These are phyloP conservation scores for Phoebastria nigripes DNA, from an alignment of 2,797 vertebrate species.

Conservation along the genomic window DNA sequence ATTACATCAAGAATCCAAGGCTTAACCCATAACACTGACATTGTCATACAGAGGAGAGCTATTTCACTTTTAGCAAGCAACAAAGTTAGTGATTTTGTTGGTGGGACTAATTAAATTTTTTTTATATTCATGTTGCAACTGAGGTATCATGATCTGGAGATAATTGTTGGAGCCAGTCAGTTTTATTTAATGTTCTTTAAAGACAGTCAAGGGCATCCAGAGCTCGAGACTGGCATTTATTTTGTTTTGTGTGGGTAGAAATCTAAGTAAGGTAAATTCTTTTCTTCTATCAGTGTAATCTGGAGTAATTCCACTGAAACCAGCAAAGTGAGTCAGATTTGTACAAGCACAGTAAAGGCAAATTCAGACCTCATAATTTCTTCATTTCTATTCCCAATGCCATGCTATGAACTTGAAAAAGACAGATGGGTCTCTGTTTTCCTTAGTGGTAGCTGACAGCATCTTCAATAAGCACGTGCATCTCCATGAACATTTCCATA, in stretches of 20 bases:
- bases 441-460: not conserved
- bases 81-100: conserved; percentile 10
- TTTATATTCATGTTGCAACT: conserved; percentile 3
- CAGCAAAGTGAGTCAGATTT: not conserved
- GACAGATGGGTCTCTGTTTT: not conserved
- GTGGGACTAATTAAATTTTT: conserved; percentile 47
- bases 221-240: not conserved
- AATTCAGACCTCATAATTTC: not conserved
- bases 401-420: not conserved
- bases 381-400: not conserved
- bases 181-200: conserved; percentile 38
- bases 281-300: not conserved
- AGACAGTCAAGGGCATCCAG: not conserved
- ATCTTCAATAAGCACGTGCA: not conserved
- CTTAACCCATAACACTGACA: not conserved
- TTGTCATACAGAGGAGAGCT: not conserved
- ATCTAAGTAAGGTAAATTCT: not conserved
- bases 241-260: not conserved
- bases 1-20: not conserved
- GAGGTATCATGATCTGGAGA: conserved; percentile 7
- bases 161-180: conserved; percentile 8
- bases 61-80: conserved; percentile 19
- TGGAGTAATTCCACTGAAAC: not conserved
- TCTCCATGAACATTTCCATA: not conserved
- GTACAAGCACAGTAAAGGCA: not conserved